Evolutionary conservation across 2,113 vertebrate species (phyloP).

Genomic region (Herpetotheres cachinnans): DNA sequence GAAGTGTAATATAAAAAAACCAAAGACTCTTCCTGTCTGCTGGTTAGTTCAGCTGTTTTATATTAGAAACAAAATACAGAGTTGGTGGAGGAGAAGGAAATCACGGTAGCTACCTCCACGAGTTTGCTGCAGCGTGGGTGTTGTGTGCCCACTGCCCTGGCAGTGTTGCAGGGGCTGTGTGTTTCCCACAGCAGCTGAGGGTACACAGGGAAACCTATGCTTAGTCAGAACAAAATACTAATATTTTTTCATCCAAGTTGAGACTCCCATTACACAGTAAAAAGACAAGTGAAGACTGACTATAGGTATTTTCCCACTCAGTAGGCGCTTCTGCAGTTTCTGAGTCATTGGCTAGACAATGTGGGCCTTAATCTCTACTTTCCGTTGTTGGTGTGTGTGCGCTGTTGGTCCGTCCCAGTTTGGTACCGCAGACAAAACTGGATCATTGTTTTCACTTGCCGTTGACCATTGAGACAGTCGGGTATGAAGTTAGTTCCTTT

Average conservation of each 20-base stretch:
- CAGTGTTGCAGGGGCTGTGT: not conserved
- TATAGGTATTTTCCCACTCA: slow-evolving; percentile 44
- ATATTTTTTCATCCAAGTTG: not conserved
- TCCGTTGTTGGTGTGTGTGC: not conserved
- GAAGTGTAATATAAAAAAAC: not conserved
- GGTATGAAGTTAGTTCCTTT: not conserved
- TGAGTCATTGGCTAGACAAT: slow-evolving; percentile 23
- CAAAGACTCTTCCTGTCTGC: not conserved
- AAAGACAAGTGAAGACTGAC: slow-evolving; percentile 40
- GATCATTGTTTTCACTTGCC: not conserved
- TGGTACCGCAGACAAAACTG: not conserved
- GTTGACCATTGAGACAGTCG: not conserved
- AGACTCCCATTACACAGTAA: slow-evolving; percentile 19
- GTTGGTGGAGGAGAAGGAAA: not conserved
- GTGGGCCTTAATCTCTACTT: not conserved
- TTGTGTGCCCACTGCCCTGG: not conserved
- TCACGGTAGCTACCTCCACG: not conserved
- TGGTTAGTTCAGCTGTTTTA: not conserved
- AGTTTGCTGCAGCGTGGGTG: not conserved
- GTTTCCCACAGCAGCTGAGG: not conserved
- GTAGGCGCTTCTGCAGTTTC: not conserved
- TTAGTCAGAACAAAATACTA: slow-evolving; percentile 56
- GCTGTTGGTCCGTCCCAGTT: slow-evolving; percentile 16
- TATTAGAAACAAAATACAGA: not conserved
- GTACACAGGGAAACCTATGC: not conserved